phyloP scores from a whole-genome alignment of 1,140 invertebrate genomes.

The Brachionus calyciflorus region DNA sequence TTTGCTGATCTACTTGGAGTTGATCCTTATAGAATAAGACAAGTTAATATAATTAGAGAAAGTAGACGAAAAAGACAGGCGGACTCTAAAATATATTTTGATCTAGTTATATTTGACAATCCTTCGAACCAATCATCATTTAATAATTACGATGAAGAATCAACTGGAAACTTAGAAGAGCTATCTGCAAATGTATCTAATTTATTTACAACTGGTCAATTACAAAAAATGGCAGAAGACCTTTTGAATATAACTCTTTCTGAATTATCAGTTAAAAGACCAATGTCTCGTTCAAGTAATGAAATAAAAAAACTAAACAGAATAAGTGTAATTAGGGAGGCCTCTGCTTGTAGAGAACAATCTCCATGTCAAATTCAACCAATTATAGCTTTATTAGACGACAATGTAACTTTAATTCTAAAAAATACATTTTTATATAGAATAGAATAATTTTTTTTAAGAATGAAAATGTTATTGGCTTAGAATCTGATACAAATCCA shows the following conservation, averaged over 20 bases:
- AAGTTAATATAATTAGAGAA: constrained; percentile 38
- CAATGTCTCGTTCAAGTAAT: background rate
- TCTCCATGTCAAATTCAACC: constrained; percentile 38
- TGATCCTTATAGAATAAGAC: constrained; percentile 10
- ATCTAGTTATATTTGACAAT: constrained; percentile 23
- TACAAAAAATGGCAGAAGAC: constrained; percentile 29
- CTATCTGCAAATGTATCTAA: constrained; percentile 2
- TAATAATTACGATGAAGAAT: background rate
- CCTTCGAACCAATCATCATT: background rate
- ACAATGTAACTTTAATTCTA: constrained; percentile 8
- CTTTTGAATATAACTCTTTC: background rate
- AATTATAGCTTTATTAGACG: background rate
- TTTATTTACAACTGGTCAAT: constrained; percentile 28
- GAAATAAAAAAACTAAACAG: constrained; percentile 29
- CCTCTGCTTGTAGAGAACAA: constrained; percentile 4
- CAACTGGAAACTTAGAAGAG: background rate
- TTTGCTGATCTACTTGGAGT: constrained; percentile 35
- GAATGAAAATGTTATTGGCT: constrained; percentile 5
- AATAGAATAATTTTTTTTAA: constrained; percentile 11
- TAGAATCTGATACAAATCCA: background rate
- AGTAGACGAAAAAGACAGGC: constrained; percentile 24
- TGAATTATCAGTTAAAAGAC: background rate
- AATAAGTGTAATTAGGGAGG: background rate
- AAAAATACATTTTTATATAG: background rate
- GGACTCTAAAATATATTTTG: background rate